phyloP scores from a whole-genome alignment of 2,113 vertebrate genomes.

The Hypocryptadius cinnamomeus region DNA sequence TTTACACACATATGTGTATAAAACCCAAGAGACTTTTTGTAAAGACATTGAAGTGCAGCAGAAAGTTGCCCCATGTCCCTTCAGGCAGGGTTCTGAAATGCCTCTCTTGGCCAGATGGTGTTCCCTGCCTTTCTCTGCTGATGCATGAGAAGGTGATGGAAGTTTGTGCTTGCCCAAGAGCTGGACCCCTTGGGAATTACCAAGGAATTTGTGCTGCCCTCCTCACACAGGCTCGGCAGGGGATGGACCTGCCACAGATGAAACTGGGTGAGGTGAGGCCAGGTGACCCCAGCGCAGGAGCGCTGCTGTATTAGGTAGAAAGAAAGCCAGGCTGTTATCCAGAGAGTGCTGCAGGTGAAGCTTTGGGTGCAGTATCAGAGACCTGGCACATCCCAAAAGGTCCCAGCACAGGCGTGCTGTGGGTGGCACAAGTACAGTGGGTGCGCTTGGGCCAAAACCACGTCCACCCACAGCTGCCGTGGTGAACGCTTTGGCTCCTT shows the following conservation, averaged over 20 bases:
- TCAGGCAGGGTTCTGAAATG: not conserved
- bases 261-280: not conserved
- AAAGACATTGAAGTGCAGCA: rapidly evolving
- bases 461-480: not conserved
- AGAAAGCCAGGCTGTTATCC: not conserved
- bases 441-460: not conserved
- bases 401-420: not conserved
- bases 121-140: not conserved
- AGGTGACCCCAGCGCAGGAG: not conserved
- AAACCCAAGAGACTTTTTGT: not conserved
- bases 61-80: not conserved
- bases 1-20: not conserved
- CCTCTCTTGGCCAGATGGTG: not conserved
- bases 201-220: not conserved
- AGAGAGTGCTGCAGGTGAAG: not conserved
- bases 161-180: not conserved
- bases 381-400: not conserved
- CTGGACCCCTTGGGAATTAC: rapidly evolving
- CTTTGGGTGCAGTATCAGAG: not conserved
- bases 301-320: not conserved
- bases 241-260: not conserved
- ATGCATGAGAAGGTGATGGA: not conserved
- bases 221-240: not conserved
- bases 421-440: not conserved
- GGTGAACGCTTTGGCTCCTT: not conserved